Conservation (phyloP, 2,888 invertebrate species). For the Idaea biselata region DNA sequence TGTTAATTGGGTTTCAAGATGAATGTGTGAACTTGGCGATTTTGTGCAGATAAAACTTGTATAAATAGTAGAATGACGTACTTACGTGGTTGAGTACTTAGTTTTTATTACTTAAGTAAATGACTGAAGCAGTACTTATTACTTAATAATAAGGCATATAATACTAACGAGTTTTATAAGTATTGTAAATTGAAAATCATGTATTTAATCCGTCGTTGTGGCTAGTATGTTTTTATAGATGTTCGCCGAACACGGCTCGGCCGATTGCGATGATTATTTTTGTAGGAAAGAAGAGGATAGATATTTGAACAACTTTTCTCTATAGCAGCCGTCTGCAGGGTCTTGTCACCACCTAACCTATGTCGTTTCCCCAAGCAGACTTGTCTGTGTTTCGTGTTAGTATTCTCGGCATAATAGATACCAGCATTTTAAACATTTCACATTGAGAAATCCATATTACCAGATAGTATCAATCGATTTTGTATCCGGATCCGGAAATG, state of each 20-base stretch:
- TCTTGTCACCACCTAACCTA: too few species aligned
- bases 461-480: neutral
- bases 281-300: too few species aligned
- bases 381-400: neutral
- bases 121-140: neutral
- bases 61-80: neutral
- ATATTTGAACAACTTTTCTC: too few species aligned
- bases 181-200: too few species aligned
- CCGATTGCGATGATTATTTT: too few species aligned
- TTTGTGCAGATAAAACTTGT: neutral
- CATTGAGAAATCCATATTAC: neutral
- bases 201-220: too few species aligned
- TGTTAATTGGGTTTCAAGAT: neutral
- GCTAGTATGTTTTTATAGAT: too few species aligned
- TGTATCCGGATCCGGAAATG: neutral
- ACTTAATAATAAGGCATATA: too few species aligned
- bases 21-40: neutral
- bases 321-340: too few species aligned
- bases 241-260: too few species aligned
- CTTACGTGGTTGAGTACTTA: neutral
- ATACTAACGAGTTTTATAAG: too few species aligned
- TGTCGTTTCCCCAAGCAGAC: neutral
- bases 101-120: neutral
- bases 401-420: neutral
- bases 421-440: neutral